phyloP scores from a whole-genome alignment of 2,113 vertebrate genomes.

The Megatriorchis doriae region DNA sequence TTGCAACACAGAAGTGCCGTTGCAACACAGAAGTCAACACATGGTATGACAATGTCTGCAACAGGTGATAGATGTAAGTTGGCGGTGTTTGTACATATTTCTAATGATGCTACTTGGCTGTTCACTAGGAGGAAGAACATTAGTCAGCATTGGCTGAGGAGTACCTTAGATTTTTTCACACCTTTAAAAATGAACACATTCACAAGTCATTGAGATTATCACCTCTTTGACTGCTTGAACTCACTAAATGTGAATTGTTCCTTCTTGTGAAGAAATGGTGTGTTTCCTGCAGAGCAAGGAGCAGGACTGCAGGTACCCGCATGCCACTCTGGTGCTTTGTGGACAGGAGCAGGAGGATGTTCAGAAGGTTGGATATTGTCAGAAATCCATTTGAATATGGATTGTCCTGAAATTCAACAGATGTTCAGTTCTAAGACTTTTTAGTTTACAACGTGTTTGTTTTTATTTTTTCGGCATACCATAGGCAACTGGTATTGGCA shows the following conservation, averaged over 20 bases:
- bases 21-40: background rate
- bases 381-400: background rate
- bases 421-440: background rate
- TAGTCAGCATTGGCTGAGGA: background rate
- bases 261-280: background rate
- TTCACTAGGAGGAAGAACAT: background rate
- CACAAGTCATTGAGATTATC: background rate
- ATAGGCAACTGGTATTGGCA: background rate
- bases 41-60: background rate
- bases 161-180: background rate
- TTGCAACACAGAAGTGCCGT: background rate
- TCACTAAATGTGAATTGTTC: background rate
- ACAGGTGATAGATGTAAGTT: background rate
- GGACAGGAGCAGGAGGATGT: background rate
- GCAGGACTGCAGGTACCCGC: accelerated
- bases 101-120: background rate
- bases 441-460: background rate
- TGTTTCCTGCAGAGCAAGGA: background rate
- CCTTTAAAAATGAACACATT: background rate
- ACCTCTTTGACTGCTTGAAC: background rate
- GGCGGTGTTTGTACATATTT: background rate
- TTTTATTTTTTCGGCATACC: background rate
- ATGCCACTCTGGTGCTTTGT: background rate
- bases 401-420: background rate
- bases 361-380: background rate